phyloP scores from a whole-genome alignment of 2,888 invertebrate genomes.

The Caenorhabditis sp. region DNA sequence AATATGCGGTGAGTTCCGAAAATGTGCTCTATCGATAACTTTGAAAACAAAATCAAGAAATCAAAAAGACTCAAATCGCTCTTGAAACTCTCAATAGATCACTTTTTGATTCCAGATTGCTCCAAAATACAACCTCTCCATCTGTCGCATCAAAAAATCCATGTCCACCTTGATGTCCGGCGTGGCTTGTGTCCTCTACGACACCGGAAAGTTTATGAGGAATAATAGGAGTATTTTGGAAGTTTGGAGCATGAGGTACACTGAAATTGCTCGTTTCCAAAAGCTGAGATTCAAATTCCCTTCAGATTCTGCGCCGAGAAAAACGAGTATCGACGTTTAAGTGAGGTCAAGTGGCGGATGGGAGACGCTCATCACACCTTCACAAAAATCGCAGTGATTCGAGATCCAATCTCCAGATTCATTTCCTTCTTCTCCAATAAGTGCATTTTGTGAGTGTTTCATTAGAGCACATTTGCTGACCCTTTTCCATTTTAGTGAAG shows the following conservation, averaged over 20 bases:
- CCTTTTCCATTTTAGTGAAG: conserved; percentile 40
- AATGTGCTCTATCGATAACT: not conserved
- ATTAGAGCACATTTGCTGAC: not conserved
- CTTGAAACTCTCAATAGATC: too few species aligned
- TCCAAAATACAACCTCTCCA: conserved; percentile 66
- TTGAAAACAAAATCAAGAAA: too few species aligned
- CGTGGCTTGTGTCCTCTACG: conserved; percentile 58
- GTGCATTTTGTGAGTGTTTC: conserved; percentile 64
- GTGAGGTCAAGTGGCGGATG: conserved; percentile 62
- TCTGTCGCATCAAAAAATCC: conserved; percentile 74
- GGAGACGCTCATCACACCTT: conserved; percentile 56
- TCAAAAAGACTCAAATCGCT: too few species aligned
- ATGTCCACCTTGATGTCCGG: conserved; percentile 72
- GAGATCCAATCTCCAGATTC: conserved; percentile 75
- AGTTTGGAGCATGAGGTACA: conserved; percentile 55
- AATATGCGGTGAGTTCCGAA: conserved; percentile 49
- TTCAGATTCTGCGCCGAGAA: conserved; percentile 55
- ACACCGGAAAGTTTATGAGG: conserved; percentile 62
- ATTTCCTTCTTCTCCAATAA: conserved; percentile 75
- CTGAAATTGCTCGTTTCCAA: not conserved
- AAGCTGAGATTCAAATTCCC: not conserved
- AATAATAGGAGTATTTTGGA: conserved; percentile 68
- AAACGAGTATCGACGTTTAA: conserved; percentile 56
- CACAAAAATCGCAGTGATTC: conserved; percentile 60
- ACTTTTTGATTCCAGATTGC: conserved; percentile 68